Evolutionary conservation across 1,140 invertebrate species (phyloP), one percentile per base, ranked within the genome.

Genomic region (Magallana angulata): DNA sequence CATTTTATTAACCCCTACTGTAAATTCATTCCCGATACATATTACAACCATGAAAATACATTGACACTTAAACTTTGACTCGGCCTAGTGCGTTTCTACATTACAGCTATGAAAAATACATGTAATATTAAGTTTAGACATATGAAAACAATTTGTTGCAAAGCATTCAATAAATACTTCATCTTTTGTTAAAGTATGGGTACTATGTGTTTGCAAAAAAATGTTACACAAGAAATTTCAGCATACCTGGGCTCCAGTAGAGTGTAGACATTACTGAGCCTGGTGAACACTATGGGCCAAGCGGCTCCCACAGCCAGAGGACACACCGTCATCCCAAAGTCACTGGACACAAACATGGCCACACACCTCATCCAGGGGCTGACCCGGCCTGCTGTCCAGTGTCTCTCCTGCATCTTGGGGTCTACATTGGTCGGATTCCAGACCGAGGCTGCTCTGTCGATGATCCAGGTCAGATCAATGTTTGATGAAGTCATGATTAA

Each of bases 261-360:
- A 81, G 97, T 97, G 93, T 97, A 99, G 0, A 99, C 95, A 1
- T 97, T 97, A 90, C 98, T 98, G 59, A 99, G 96, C 89, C 99
- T 96, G 0, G 97, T 97, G 95, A 98, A 99, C 6, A 99, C 97
- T 89, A 99, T 97, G 0, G 98, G 98, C 99, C 99, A 99, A 0
- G 98, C 97, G 92, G 98, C 97, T 62, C 97, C 96, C 7, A 95
- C 96, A 0, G 98, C 98, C 48, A 97, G 96, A 0, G 98, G 97
- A 94, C 98, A 99, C 7, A 96, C 95, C 3, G 97, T 96, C 6
- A 98, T 92, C 11, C 95, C 92, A 91, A 94, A 94, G 48, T 95
- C 97, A 48, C 97, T 96, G 92, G 98, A 92, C 48, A 94, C 90
- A 91, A 99, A 97, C 12, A 97, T 97, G 92, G 98, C 97, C 9